These are phyloP conservation scores for Zophobas morio DNA, from an alignment of 1,140 invertebrate genomes.

Conservation along the genomic window DNA sequence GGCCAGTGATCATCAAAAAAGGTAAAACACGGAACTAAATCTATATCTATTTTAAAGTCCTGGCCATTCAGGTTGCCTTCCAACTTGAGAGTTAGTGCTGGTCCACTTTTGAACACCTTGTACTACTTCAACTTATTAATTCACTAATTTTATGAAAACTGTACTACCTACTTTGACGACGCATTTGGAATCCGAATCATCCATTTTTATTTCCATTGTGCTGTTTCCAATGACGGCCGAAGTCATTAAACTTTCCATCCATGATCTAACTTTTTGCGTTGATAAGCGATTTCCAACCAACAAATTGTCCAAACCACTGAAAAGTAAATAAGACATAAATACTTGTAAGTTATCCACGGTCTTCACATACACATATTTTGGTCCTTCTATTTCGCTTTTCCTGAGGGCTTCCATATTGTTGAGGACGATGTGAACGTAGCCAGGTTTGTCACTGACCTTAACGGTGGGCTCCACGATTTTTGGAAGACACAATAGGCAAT, in stretches of 20 bases:
- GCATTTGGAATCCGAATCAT: background rate
- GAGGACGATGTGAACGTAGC: constrained; percentile 9
- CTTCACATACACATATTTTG: constrained; percentile 6
- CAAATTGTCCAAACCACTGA: constrained; percentile 1
- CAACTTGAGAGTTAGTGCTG: constrained; percentile 36
- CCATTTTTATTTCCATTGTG: constrained; percentile 9
- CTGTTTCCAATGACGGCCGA: background rate
- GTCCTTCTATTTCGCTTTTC: background rate
- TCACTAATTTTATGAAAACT: constrained; percentile 11
- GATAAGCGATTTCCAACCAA: constrained; percentile 1
- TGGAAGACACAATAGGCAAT: constrained; percentile 47
- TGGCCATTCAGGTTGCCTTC: constrained; percentile 31
- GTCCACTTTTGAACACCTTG: constrained; percentile 12
- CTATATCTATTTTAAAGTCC: constrained; percentile 2
- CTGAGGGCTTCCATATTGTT: background rate
- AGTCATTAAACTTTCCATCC: constrained; percentile 22
- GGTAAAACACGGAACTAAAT: constrained; percentile 29
- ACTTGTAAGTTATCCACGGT: background rate
- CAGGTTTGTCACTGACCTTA: constrained; percentile 19
- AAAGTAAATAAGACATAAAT: background rate
- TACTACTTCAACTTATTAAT: constrained; percentile 35
- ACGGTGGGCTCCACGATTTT: constrained; percentile 1
- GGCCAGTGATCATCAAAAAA: constrained; percentile 8
- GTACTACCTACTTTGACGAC: constrained; percentile 12
- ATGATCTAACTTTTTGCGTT: constrained; percentile 4